Evolutionary conservation across 1,140 invertebrate genomes (phyloP).

Genomic region (Apis dorsata): DNA sequence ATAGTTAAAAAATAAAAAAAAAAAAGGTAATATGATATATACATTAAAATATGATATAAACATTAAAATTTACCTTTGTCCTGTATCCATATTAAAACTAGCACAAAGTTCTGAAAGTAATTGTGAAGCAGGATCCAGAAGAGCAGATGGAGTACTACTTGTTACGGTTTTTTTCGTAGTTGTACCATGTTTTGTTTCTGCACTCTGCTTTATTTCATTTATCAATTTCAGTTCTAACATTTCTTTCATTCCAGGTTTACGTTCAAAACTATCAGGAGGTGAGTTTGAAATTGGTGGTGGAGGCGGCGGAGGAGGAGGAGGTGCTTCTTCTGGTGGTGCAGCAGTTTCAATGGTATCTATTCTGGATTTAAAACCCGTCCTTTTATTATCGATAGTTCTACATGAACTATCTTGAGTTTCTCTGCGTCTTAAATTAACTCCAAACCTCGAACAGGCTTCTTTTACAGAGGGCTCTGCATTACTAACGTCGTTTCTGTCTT

Average conservation of each 20-base stretch:
- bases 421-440: slow-evolving; percentile 85
- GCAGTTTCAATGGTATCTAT: slow-evolving; percentile 61
- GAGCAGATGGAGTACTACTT: slow-evolving; percentile 56
- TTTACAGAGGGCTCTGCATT: slow-evolving; percentile 85
- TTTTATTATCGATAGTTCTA: slow-evolving; percentile 72
- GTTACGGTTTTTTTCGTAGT: slow-evolving; percentile 62
- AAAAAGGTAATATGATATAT: not conserved
- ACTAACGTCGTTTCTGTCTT: slow-evolving; percentile 81
- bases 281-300: slow-evolving; percentile 67
- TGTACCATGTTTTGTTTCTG: slow-evolving; percentile 82
- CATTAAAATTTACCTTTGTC: slow-evolving; percentile 45
- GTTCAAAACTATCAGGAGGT: slow-evolving; percentile 67
- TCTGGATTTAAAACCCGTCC: slow-evolving; percentile 67
- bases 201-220: slow-evolving; percentile 89
- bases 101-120: slow-evolving; percentile 86
- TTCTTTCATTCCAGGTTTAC: slow-evolving; percentile 85
- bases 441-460: slow-evolving; percentile 86
- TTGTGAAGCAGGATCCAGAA: slow-evolving; percentile 85
- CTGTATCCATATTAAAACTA: slow-evolving; percentile 74
- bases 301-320: slow-evolving; percentile 70
- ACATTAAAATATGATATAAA: no score
- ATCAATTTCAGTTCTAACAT: slow-evolving; percentile 89
- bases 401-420: slow-evolving; percentile 76
- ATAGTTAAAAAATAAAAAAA: not conserved
- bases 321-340: slow-evolving; percentile 67